These are phyloP conservation scores for Brachyalestes nurse DNA, from an alignment of 2,797 vertebrate genomes.

Conservation along the genomic window DNA sequence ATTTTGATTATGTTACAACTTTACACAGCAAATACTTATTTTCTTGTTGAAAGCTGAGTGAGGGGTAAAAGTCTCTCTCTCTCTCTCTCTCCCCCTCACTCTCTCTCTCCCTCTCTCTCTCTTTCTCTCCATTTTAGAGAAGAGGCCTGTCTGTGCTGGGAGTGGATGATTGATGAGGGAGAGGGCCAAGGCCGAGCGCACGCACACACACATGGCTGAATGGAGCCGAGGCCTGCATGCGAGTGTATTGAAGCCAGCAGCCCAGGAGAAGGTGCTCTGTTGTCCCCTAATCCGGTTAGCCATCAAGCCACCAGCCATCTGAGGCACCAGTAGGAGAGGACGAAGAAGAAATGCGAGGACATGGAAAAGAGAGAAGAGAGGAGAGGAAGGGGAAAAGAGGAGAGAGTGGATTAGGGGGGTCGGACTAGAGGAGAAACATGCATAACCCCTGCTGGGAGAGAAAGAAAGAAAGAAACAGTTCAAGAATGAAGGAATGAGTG, in stretches of 20 bases:
- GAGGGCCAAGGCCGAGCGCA: constrained; percentile 94
- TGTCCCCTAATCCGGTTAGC: constrained; percentile 95
- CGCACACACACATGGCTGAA: constrained; percentile 89
- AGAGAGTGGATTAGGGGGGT: constrained; percentile 57
- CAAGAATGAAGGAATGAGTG: constrained; percentile 45
- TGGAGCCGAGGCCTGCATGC: constrained; percentile 88
- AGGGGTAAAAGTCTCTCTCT: constrained; percentile 65
- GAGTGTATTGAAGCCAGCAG: constrained; percentile 81
- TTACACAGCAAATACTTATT: constrained; percentile 25
- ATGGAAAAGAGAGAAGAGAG: constrained; percentile 61
- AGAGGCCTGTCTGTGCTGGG: constrained; percentile 89
- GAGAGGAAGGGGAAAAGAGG: constrained; percentile 54
- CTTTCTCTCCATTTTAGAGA: constrained; percentile 73
- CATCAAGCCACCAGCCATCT: constrained; percentile 94
- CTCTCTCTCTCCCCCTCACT: constrained; percentile 43
- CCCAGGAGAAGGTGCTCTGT: constrained; percentile 95
- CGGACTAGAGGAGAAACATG: constrained; percentile 27
- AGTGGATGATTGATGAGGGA: constrained; percentile 99
- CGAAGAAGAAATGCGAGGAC: constrained; percentile 76
- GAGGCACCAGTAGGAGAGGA: constrained; percentile 63
- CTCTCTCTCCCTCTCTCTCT: constrained; percentile 60
- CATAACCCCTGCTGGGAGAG: constrained; percentile 49
- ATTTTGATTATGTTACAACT: constrained; percentile 16
- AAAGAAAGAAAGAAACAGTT: constrained; percentile 40
- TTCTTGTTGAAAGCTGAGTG: constrained; percentile 29